Conservation (phyloP, 1,140 invertebrate species). For the Eurosta solidaginis region DNA sequence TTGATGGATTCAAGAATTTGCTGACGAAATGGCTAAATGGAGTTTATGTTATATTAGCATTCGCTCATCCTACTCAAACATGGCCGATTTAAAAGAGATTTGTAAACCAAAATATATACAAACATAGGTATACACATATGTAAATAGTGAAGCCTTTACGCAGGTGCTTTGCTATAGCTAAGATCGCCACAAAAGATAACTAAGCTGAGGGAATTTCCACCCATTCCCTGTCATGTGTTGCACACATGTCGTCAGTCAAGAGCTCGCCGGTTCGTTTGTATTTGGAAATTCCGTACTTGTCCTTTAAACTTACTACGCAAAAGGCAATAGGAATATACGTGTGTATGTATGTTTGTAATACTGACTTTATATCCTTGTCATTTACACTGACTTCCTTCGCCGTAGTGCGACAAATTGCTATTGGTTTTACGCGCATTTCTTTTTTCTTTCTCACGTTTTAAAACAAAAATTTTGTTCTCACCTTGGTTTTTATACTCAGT, state of each 20-base stretch:
- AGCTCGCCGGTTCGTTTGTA: not conserved
- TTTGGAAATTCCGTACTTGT: conserved; percentile 7
- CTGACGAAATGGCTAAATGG: not conserved
- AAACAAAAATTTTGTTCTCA: not conserved
- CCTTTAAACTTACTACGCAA: not conserved
- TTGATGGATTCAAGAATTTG: not conserved
- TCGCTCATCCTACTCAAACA: not conserved
- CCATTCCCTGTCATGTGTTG: not conserved
- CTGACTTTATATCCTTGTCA: not conserved
- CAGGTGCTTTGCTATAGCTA: not conserved
- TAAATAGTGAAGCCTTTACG: too few species aligned
- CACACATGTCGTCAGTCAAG: not conserved
- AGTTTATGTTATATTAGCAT: not conserved
- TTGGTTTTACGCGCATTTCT: not conserved
- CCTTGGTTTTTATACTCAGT: not conserved
- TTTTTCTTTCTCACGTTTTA: too few species aligned
- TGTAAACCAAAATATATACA: not conserved
- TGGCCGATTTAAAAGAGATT: too few species aligned
- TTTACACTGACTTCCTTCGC: not conserved
- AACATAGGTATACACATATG: not conserved
- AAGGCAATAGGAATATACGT: not conserved
- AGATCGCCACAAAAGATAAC: not conserved
- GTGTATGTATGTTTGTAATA: not conserved
- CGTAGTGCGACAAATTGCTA: not conserved
- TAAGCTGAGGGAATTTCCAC: not conserved